Conservation (phyloP, 2,113 vertebrate species). For the Pedetes capensis region DNA sequence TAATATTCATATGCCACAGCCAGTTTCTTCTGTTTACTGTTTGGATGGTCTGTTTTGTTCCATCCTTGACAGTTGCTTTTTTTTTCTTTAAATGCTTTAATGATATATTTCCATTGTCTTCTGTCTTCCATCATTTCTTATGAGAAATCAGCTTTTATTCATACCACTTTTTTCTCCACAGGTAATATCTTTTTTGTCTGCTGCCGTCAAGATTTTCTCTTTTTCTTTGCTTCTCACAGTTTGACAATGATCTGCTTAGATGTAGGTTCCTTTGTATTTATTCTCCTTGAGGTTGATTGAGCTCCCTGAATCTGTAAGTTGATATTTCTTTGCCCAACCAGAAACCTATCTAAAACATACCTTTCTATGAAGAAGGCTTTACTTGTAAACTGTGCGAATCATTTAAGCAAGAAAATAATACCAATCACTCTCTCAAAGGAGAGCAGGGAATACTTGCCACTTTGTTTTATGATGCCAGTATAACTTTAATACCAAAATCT, state of each 20-base stretch:
- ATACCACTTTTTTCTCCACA: neutral
- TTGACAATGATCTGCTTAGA: neutral
- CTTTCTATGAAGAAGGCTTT: neutral
- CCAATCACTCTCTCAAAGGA: neutral
- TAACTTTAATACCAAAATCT: neutral
- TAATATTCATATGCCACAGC: neutral
- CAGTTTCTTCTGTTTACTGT: neutral
- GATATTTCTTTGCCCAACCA: neutral
- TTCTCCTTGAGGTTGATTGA: neutral
- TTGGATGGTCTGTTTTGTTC: neutral
- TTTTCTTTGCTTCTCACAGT: neutral
- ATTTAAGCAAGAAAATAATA: neutral
- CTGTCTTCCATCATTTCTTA: neutral
- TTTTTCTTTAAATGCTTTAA: neutral
- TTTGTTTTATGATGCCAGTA: neutral
- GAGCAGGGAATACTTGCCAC: neutral
- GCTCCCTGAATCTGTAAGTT: neutral
- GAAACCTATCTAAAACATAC: neutral
- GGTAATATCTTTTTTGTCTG: neutral
- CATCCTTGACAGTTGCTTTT: neutral
- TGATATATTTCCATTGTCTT: neutral
- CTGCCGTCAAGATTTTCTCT: neutral
- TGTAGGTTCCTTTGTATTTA: neutral
- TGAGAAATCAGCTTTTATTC: neutral
- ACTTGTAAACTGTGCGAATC: neutral